A percentile compares a stretch with the other conserved stretches of the same genome.
Conservation (phyloP, 2,888 invertebrate species). For the Sinohyriopsis cumingii region DNA sequence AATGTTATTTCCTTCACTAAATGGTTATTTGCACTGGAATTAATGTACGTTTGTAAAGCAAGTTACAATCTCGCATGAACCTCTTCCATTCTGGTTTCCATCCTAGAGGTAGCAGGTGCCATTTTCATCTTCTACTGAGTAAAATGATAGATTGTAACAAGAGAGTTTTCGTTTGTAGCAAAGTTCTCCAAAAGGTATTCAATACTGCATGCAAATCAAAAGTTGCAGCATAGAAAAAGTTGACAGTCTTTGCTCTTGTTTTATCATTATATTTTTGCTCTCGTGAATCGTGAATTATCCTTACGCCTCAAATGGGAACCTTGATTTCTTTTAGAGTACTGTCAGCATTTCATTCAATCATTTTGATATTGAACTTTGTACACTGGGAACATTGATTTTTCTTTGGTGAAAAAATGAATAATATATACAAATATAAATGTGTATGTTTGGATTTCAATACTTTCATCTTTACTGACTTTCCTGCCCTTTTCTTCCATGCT, state of each 20-base stretch:
- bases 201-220: conserved; percentile 22
- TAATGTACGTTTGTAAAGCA: conserved; percentile 7
- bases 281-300: not conserved
- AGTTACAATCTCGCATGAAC: conserved; percentile 15
- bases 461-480: too few species aligned
- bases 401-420: too few species aligned
- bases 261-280: conserved; percentile 5
- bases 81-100: conserved; percentile 11
- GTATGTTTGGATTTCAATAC: too few species aligned
- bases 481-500: too few species aligned
- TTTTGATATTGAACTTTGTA: too few species aligned
- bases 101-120: conserved; percentile 13
- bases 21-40: conserved; percentile 1
- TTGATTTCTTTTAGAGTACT: too few species aligned
- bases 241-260: not conserved
- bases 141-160: conserved; percentile 21
- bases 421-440: too few species aligned
- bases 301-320: too few species aligned
- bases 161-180: conserved; percentile 19
- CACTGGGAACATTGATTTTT: too few species aligned
- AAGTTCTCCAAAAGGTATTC: conserved; percentile 10
- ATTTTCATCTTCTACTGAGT: conserved; percentile 7
- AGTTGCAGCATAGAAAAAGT: conserved; percentile 2
- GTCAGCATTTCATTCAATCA: too few species aligned
- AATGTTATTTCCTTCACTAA: conserved; percentile 1